Evolutionary conservation across 92 coral and sea anemone species (phyloP).

Genomic region (Siderastrea radians): DNA sequence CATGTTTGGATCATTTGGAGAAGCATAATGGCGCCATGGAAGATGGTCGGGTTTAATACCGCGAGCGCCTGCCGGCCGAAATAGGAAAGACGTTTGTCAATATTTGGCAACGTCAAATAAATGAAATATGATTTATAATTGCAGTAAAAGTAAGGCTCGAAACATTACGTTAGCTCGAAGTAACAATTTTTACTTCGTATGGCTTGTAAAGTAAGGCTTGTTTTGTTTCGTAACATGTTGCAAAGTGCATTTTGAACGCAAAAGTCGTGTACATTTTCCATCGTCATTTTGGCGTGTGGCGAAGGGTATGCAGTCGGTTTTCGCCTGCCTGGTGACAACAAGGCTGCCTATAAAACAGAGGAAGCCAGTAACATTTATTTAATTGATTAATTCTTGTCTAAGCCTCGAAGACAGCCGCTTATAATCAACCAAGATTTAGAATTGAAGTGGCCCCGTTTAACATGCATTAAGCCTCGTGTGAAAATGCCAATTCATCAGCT

Average conservation of each 20-base stretch:
- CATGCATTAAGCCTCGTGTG: slow-evolving; percentile 3
- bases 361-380: slow-evolving; percentile 5
- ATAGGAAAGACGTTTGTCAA: not conserved
- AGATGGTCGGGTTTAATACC: not conserved
- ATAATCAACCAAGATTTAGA: not conserved
- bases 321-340: not conserved
- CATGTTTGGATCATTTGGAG: not conserved
- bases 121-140: slow-evolving; percentile 36
- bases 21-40: slow-evolving; percentile 31
- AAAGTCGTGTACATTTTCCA: not conserved
- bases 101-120: slow-evolving; percentile 25
- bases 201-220: not conserved
- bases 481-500: slow-evolving; percentile 17
- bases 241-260: not conserved
- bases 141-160: not conserved
- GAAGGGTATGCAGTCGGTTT: not conserved
- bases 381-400: slow-evolving; percentile 23
- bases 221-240: not conserved
- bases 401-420: slow-evolving; percentile 30
- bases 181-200: not conserved
- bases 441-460: not conserved
- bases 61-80: not conserved
- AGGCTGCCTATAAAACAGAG: not conserved
- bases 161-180: not conserved
- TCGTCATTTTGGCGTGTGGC: not conserved